phyloP scores from a whole-genome alignment of 2,888 invertebrate species.

The Perdita meconis region DNA sequence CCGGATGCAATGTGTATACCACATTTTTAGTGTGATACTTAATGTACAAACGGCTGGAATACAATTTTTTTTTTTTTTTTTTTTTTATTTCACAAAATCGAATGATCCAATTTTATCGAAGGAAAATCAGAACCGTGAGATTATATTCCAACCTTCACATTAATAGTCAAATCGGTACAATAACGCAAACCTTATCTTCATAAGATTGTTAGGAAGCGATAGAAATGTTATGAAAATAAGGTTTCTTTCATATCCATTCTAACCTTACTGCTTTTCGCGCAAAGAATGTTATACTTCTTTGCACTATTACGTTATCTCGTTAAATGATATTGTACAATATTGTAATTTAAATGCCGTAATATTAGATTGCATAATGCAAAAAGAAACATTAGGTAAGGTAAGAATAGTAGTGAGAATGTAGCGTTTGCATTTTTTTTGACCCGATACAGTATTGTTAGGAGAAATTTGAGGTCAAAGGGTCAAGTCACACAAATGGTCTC shows the following conservation, averaged over 20 bases:
- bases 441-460: slow-evolving; percentile 78
- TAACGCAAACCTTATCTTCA: slow-evolving; percentile 76
- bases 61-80: too few species aligned
- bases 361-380: slow-evolving; percentile 67
- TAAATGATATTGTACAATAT: slow-evolving; percentile 66
- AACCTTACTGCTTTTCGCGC: slow-evolving; percentile 77
- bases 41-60: slow-evolving; percentile 76
- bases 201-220: slow-evolving; percentile 70
- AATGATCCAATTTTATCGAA: slow-evolving; percentile 51
- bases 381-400: slow-evolving; percentile 78
- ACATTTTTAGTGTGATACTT: slow-evolving; percentile 60
- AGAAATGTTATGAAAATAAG: slow-evolving; percentile 77
- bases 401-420: slow-evolving; percentile 79
- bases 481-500: slow-evolving; percentile 83
- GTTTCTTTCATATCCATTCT: slow-evolving; percentile 76
- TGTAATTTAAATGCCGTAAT: slow-evolving; percentile 62
- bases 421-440: slow-evolving; percentile 76
- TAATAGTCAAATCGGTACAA: slow-evolving; percentile 74
- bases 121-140: slow-evolving; percentile 53
- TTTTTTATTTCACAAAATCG: too few species aligned
- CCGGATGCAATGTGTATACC: slow-evolving; percentile 65
- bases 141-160: slow-evolving; percentile 83
- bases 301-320: slow-evolving; percentile 53
- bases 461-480: slow-evolving; percentile 81
- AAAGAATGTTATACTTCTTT: slow-evolving; percentile 58